Evolutionary conservation across 2,113 vertebrate genomes (phyloP).

Genomic region (Phocoena phocoena): DNA sequence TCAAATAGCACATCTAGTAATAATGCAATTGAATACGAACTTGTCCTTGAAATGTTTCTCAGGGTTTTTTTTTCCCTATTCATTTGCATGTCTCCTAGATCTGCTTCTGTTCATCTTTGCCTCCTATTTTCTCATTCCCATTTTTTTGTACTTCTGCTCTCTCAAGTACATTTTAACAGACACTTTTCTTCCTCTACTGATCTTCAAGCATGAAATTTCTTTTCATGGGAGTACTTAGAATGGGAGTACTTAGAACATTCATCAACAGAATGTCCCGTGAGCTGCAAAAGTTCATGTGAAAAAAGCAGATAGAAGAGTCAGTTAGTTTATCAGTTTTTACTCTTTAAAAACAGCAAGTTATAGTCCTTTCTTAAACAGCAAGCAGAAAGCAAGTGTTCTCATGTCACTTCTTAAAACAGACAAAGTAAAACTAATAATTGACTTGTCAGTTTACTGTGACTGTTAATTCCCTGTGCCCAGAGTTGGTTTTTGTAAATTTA

Average conservation of each 20-base stretch:
- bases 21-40: not conserved
- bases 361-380: conserved; percentile 64
- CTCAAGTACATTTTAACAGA: conserved; percentile 62
- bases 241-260: conserved; percentile 56
- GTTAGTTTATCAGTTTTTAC: conserved; percentile 50
- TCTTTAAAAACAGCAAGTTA: conserved; percentile 61
- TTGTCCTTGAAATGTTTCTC: conserved; percentile 33
- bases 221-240: conserved; percentile 57
- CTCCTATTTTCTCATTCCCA: conserved; percentile 38
- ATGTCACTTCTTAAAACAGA: conserved; percentile 68
- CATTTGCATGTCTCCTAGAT: not conserved
- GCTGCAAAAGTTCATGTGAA: conserved; percentile 62
- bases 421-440: conserved; percentile 67
- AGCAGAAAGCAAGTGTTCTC: conserved; percentile 54
- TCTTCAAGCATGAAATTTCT: conserved; percentile 67
- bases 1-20: not conserved
- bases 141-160: conserved; percentile 40
- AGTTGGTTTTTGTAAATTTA: conserved; percentile 64
- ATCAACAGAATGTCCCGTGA: conserved; percentile 40
- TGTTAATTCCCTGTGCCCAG: conserved; percentile 54
- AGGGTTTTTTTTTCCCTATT: not conserved
- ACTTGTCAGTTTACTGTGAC: conserved; percentile 64
- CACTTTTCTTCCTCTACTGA: conserved; percentile 57
- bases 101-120: conserved; percentile 52
- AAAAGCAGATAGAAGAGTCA: conserved; percentile 46